These are phyloP conservation scores for Drosophila ambigua DNA, from an alignment of 1,140 invertebrate species.

Conservation along the genomic window DNA sequence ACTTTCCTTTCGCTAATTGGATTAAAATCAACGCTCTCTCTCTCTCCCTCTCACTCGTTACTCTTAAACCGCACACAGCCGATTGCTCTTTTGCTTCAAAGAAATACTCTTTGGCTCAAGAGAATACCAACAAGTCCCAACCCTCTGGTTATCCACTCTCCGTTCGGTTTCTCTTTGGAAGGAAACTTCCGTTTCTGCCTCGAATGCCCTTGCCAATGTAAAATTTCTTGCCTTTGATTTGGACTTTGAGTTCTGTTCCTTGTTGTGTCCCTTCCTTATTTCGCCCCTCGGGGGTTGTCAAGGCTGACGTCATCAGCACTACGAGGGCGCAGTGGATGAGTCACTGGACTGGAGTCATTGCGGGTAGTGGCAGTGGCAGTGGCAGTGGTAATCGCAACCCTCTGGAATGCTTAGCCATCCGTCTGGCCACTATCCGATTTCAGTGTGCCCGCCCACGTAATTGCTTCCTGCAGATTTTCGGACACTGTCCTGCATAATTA, in stretches of 20 bases:
- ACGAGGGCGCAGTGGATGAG: conserved; percentile 50
- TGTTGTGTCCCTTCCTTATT: not conserved
- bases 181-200: conserved; percentile 36
- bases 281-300: conserved; percentile 8
- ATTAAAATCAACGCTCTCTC: conserved; percentile 8
- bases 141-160: conserved; percentile 6
- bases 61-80: conserved; percentile 34
- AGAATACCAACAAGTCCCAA: conserved; percentile 17
- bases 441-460: conserved; percentile 68
- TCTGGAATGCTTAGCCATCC: conserved; percentile 8
- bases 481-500: conserved; percentile 76
- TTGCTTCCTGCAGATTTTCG: conserved; percentile 76
- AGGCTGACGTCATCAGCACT: conserved; percentile 74
- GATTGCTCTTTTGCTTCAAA: conserved; percentile 37
- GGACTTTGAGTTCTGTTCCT: not conserved
- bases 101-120: conserved; percentile 34
- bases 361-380: too few relatives aligned
- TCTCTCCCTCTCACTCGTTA: conserved; percentile 10
- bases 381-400: conserved; percentile 20
- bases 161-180: conserved; percentile 28
- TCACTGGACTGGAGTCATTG: conserved; percentile 37
- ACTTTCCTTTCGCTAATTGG: conserved; percentile 25
- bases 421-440: conserved; percentile 72
- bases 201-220: conserved; percentile 32
- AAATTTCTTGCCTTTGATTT: conserved; percentile 69